These are phyloP conservation scores for Mayetiola destructor DNA, from an alignment of 2,888 invertebrate species.

Conservation along the genomic window DNA sequence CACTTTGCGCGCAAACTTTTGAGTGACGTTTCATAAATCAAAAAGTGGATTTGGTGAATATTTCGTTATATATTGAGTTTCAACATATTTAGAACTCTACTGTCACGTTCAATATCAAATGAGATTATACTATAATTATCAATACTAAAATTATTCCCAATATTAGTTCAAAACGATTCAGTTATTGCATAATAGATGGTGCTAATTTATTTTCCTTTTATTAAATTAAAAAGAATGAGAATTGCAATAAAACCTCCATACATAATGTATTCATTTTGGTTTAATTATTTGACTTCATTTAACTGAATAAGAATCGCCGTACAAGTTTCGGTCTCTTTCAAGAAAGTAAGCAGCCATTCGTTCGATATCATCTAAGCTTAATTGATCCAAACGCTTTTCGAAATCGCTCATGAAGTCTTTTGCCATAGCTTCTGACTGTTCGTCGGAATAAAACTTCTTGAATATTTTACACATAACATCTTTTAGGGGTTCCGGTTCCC, in stretches of 20 bases:
- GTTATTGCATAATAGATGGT: too few relatives aligned
- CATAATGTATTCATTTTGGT: neutral
- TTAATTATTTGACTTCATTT: neutral
- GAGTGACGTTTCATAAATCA: neutral
- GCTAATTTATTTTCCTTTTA: neutral
- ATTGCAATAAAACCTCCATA: neutral
- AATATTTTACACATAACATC: constrained; percentile 44
- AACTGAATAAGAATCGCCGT: neutral
- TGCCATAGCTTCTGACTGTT: constrained; percentile 39
- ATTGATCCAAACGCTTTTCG: constrained; percentile 24
- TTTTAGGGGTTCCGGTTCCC: constrained; percentile 48
- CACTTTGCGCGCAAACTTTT: constrained; percentile 7
- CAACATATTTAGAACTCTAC: too few relatives aligned
- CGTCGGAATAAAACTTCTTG: constrained; percentile 46
- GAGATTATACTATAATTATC: too few relatives aligned
- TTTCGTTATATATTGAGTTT: too few relatives aligned
- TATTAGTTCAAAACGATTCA: too few relatives aligned
- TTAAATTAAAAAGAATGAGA: too few relatives aligned
- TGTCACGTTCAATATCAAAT: too few relatives aligned
- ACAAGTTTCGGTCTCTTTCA: constrained; percentile 1
- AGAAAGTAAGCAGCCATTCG: constrained; percentile 25
- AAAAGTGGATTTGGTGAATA: too few relatives aligned
- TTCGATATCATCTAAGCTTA: constrained; percentile 32
- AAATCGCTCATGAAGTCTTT: constrained; percentile 31
- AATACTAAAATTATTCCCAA: too few relatives aligned